Conservation (phyloP, 2,888 invertebrate genomes). For the Clunio marinus region DNA sequence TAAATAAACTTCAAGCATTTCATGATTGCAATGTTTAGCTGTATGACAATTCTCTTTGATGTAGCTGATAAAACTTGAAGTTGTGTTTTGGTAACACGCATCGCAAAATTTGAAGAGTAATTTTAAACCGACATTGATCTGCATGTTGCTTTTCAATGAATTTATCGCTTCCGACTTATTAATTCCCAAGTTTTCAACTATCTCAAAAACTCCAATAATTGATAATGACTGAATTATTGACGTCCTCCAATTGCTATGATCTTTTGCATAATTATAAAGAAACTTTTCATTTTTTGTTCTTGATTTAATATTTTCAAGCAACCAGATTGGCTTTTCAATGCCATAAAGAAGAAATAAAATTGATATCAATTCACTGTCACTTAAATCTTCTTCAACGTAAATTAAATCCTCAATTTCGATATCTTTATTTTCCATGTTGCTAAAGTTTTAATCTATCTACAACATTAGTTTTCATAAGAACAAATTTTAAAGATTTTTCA, state of each 20-base stretch:
- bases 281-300: constrained; percentile 41
- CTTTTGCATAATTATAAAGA: constrained; percentile 45
- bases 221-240: constrained; percentile 55
- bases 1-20: constrained; percentile 47
- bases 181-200: constrained; percentile 50
- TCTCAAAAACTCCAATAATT: constrained; percentile 52
- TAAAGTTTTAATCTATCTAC: too few relatives aligned
- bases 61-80: constrained; percentile 43
- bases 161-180: background rate
- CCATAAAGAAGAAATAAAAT: constrained; percentile 48
- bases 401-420: constrained; percentile 46
- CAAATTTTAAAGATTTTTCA: too few relatives aligned
- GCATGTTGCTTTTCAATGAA: constrained; percentile 42
- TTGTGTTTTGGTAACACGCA: constrained; percentile 46
- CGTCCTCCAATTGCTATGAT: constrained; percentile 49
- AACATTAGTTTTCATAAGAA: too few relatives aligned
- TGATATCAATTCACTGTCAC: constrained; percentile 44
- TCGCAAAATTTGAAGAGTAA: constrained; percentile 52
- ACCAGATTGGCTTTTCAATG: constrained; percentile 39
- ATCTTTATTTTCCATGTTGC: constrained; percentile 31
- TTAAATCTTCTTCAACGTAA: constrained; percentile 52
- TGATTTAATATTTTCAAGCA: constrained; percentile 37
- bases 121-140: constrained; percentile 52
- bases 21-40: constrained; percentile 45
- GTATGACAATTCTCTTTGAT: constrained; percentile 42